Evolutionary conservation across 2,113 vertebrate species (phyloP), one percentile per base, ranked within the genome.

Genomic region (Ammodramus savannarum): DNA sequence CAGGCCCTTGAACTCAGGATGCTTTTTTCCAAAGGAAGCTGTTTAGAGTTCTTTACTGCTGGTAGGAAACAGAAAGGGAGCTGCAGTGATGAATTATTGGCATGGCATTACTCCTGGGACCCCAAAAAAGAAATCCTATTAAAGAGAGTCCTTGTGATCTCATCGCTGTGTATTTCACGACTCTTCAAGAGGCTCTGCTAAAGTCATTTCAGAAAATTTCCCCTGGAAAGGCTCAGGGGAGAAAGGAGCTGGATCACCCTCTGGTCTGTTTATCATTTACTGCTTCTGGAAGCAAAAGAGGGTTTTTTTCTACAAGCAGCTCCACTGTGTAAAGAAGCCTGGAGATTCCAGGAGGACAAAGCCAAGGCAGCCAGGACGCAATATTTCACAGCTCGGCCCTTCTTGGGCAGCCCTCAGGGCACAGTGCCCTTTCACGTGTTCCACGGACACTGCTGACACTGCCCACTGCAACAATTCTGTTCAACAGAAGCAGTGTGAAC

Each of bases 111-210:
- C 94, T 76, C 59, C n/a, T 69, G 95, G 88, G 95, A 95, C 69
- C 86, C 82, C 75, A 87, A 89, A 93, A 84, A 84, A 96, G 95
- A 92, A 96, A 95, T 93, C 82, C 90, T 94, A 85, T 88, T 94
- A 94, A 96, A 96, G 43, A 79, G 87, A 95, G 91, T 87, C 80
- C 87, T 94, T 95, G 88, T 95, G 96, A 95, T 92, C 89, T 90
- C 91, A 96, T 93, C 14, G n/a, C 90, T 73, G 38, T 43, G 66
- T 69, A 90, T 96, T 97, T 97, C 96, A 95, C 14, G 67, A 91
- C 75, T 89, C 71, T 94, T 92, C 65, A 89, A 84, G 72, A 51
- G 68, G 79, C 67, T 95, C 95, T 94, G 77, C 63, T 96, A 94
- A 93, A 97, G 94, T 90, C 75, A 91, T 92, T 96, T 90, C 74